Base-by-base conservation (phyloP, 2,797 vertebrate species). In the Onychomys torridus region DNA sequence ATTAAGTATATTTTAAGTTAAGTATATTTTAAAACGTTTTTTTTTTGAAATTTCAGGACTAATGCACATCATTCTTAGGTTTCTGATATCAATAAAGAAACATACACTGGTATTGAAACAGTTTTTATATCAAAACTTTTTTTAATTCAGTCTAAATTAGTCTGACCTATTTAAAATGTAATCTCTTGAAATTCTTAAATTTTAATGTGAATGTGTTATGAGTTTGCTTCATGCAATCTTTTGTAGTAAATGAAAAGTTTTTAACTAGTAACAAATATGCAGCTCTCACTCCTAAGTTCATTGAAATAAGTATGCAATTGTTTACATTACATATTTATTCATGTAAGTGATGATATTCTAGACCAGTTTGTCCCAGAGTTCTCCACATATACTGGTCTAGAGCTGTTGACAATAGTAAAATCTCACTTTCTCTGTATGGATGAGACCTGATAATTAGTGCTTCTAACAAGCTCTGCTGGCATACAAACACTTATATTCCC, bases 121-220 rank as follows among this genome's bases (percentile, higher is more conserved):
- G 19, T 82, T 65, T 27, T 77, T 13, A 78, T 23, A 91, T 96
- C 43, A 95, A 90, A 94, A 12, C n/a, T 93, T 88, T 91, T 17
- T 3, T 55, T 27, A 91, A 77, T 76, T 59, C 63, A 65, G 46
- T 73, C 1, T 94, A 67, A 81, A 90, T 90, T 87, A 67, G 6
- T 37, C 87, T 57, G 91, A 96, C 63, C 81, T 76, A 61, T 91
- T 55, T 91, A 92, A n/a, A 96, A 75, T 83, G 25, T 49, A 81
- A 86, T 89, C 6, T 34, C 90, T 95, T 97, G 76, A 96, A 88
- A 96, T 87, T 27, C 6, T 97, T 91, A 97, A 92, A 93, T 69
- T 94, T 95, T 92, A 84, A 93, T 77, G 37, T 90, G 17, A 96
- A 78, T 84, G 5, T 92, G 13, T 65, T 49, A 25, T 91, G 17